Conservation (phyloP, 2,797 vertebrate species). For the Danio jaintianensis region DNA sequence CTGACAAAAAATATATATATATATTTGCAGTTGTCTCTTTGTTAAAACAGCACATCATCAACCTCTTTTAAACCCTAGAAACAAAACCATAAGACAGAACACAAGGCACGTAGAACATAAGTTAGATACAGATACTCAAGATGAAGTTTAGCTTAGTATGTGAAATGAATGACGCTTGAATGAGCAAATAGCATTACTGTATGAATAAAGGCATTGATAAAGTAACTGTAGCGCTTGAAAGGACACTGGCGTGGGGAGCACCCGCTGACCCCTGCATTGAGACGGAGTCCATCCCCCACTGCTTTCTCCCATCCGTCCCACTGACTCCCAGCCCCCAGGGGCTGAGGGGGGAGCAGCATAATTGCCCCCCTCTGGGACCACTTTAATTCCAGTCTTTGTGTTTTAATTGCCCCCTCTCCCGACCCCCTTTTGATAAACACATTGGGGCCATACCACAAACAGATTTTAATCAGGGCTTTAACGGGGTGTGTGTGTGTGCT, state of each 20-base stretch:
- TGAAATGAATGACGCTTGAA: slow-evolving; percentile 12
- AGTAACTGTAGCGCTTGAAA: slow-evolving; percentile 70
- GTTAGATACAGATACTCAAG: not conserved
- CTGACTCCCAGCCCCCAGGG: slow-evolving; percentile 68
- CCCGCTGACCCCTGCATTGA: slow-evolving; percentile 69
- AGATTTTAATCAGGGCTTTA: slow-evolving; percentile 70
- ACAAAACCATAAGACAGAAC: not conserved
- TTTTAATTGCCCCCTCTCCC: slow-evolving; percentile 79
- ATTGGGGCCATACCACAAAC: slow-evolving; percentile 75
- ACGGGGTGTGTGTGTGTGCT: slow-evolving; percentile 24
- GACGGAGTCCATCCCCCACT: slow-evolving; percentile 51
- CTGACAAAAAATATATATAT: not conserved
- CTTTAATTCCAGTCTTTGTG: slow-evolving; percentile 81
- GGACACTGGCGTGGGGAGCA: slow-evolving; percentile 42
- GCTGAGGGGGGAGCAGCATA: slow-evolving; percentile 68
- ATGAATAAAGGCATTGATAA: slow-evolving; percentile 71
- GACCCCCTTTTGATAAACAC: slow-evolving; percentile 75
- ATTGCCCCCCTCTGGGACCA: slow-evolving; percentile 78
- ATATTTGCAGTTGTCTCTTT: not conserved
- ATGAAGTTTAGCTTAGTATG: slow-evolving; percentile 14
- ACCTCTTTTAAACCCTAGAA: not conserved
- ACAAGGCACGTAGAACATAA: slow-evolving; percentile 17
- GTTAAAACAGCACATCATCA: not conserved
- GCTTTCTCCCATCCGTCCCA: slow-evolving; percentile 53
- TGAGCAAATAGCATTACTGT: slow-evolving; percentile 67